Percentiles rank a stretch among this genome's conserved stretches.
Evolutionary conservation across 2,888 invertebrate genomes (phyloP).

Genomic region (Pteria penguin): DNA sequence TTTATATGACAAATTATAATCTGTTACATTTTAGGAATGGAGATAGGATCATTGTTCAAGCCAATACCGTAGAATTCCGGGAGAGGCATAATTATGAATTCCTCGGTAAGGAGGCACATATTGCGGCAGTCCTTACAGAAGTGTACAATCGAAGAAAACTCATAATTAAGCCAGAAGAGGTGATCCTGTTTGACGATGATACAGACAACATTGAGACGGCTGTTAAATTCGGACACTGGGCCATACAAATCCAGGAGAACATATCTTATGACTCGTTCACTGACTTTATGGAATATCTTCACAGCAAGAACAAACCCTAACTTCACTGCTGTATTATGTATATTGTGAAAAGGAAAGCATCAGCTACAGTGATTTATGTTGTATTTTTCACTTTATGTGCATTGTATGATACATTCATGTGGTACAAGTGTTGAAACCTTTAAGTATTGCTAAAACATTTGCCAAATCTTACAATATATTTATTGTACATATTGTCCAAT

Average conservation of each 20-base stretch:
- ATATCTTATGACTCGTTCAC: constrained; percentile 56
- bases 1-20: no score
- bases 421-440: no score
- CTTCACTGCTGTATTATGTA: no score
- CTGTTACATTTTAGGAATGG: constrained; percentile 68
- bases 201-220: constrained; percentile 69
- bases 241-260: constrained; percentile 63
- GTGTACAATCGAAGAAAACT: constrained; percentile 63
- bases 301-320: constrained; percentile 22
- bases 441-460: no score
- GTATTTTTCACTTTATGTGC: no score
- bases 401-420: no score
- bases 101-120: constrained; percentile 73
- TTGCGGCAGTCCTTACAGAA: constrained; percentile 68
- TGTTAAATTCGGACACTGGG: constrained; percentile 69
- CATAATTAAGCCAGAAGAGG: constrained; percentile 66
- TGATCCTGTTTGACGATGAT: constrained; percentile 74
- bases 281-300: constrained; percentile 51
- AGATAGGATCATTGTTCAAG: constrained; percentile 68
- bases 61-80: constrained; percentile 69
- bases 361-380: no score
- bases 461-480: no score
- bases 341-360: no score
- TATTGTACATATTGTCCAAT: no score
- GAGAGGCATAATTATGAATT: constrained; percentile 61